Conservation (phyloP, 2,113 vertebrate genomes). For the Alexandromys fortis region DNA sequence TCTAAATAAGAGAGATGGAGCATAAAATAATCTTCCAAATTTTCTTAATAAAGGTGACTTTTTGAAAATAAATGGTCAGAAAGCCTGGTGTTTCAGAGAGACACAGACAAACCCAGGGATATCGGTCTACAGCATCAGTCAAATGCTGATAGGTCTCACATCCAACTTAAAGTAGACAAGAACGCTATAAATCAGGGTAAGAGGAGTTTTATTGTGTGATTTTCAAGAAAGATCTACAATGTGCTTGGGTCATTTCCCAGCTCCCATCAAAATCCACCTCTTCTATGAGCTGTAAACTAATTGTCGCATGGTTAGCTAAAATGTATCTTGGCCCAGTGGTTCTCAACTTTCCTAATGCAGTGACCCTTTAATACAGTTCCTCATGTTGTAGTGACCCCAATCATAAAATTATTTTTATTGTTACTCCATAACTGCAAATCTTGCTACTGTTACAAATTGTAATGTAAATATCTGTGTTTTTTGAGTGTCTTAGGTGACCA, state of each 20-base stretch:
- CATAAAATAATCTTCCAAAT: constrained; percentile 16
- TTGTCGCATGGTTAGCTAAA: not conserved
- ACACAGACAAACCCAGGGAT: not conserved
- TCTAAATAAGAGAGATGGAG: not conserved
- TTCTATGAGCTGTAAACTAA: not conserved
- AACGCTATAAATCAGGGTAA: not conserved
- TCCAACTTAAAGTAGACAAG: not conserved
- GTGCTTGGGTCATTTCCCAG: not conserved
- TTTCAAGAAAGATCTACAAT: not conserved
- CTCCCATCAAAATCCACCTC: not conserved
- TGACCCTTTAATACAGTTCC: not conserved
- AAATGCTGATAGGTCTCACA: not conserved
- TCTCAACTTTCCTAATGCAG: not conserved
- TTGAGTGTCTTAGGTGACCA: not conserved
- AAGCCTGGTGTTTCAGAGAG: not conserved
- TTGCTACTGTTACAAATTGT: not conserved
- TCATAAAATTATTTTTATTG: too few relatives aligned
- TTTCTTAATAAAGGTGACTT: not conserved
- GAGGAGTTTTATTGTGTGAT: not conserved
- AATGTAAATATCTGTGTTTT: not conserved
- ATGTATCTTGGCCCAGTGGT: not conserved
- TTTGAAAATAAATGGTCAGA: not conserved
- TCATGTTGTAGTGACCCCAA: not conserved
- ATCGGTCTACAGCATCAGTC: not conserved
- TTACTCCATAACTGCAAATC: not conserved